These are phyloP conservation scores for Ridgeia piscesae DNA, from an alignment of 1,140 invertebrate species.

Conservation along the genomic window DNA sequence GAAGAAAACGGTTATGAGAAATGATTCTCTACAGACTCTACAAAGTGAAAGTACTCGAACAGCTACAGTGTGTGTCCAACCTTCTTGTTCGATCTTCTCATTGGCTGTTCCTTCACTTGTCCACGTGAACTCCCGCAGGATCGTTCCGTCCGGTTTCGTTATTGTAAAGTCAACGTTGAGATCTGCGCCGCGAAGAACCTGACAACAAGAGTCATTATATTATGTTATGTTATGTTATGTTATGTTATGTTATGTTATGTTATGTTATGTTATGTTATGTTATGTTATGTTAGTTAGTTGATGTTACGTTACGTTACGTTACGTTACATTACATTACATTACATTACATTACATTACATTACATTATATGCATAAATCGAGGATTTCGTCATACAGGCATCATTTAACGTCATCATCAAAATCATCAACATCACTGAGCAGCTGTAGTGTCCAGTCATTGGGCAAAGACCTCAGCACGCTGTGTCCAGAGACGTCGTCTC, in stretches of 20 bases:
- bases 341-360: no score
- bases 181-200: slow-evolving; percentile 44
- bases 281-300: no score
- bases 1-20: no score
- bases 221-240: background rate
- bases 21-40: background rate
- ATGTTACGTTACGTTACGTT: no score
- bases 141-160: slow-evolving; percentile 27
- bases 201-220: slow-evolving; percentile 17
- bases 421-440: background rate
- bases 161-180: slow-evolving; percentile 37
- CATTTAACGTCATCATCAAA: no score
- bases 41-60: background rate
- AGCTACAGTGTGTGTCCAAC: slow-evolving; percentile 17
- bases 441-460: background rate
- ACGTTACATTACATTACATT: no score
- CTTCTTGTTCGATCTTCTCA: slow-evolving; percentile 26
- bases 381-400: no score
- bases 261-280: no score
- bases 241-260: no score
- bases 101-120: slow-evolving; percentile 30
- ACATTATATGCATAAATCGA: background rate
- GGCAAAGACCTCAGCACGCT: background rate
- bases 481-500: no score
- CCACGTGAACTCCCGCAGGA: slow-evolving; percentile 30